A percentile compares a stretch with the other conserved stretches of the same genome.
Evolutionary conservation across 2,797 vertebrate genomes (phyloP).

Genomic region (Coreius guichenoti): DNA sequence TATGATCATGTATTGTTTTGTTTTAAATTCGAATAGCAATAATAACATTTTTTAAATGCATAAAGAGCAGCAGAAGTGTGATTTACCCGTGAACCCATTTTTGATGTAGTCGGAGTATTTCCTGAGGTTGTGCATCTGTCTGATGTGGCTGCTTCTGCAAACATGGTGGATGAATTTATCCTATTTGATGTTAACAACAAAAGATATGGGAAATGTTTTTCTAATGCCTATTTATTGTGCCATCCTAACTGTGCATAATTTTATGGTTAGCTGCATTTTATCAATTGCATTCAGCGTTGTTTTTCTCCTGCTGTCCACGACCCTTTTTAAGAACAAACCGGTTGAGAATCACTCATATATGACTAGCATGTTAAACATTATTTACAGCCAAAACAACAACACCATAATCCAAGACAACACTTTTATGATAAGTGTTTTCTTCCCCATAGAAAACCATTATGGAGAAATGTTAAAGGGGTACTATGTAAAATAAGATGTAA

Average conservation of each 20-base stretch:
- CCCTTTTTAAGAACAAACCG: neutral
- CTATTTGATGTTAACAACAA: slow-evolving; percentile 16
- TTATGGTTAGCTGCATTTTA: neutral
- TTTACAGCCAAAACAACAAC: neutral
- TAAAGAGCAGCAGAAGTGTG: neutral
- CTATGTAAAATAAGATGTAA: too few species aligned
- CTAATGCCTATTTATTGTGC: neutral
- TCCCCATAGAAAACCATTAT: neutral
- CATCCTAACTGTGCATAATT: neutral
- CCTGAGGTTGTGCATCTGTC: neutral
- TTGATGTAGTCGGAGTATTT: neutral
- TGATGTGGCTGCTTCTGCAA: neutral
- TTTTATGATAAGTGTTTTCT: neutral
- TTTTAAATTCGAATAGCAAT: neutral
- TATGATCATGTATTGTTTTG: neutral
- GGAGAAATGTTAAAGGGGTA: neutral
- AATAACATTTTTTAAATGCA: neutral
- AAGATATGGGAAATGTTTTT: neutral
- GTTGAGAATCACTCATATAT: slow-evolving; percentile 1
- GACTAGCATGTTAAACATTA: slow-evolving; percentile 1
- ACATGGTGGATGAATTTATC: neutral
- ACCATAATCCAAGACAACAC: neutral
- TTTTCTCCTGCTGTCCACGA: neutral
- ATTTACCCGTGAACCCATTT: neutral
- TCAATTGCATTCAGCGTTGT: neutral